Percentiles rank a stretch among this genome's conserved stretches.
phyloP scores from a whole-genome alignment of 2,797 vertebrate genomes.

The Apodemus agrarius region DNA sequence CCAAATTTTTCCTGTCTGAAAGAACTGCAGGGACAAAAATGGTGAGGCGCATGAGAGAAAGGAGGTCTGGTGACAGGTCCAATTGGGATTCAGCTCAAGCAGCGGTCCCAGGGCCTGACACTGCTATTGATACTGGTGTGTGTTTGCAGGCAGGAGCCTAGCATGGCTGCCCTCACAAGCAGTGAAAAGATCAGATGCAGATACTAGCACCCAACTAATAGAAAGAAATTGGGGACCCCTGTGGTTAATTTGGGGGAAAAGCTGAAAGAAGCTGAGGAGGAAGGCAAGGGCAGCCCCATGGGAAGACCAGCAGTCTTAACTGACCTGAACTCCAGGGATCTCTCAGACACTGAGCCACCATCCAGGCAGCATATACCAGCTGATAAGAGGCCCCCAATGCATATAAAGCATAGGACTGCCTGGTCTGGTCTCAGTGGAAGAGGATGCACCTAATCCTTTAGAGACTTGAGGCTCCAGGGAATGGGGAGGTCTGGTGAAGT shows the following conservation, averaged over 20 bases:
- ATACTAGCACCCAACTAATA: not conserved
- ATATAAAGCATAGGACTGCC: not conserved
- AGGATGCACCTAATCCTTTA: not conserved
- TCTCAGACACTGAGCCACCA: not conserved
- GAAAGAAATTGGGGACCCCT: not conserved
- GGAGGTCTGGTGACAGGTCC: not conserved
- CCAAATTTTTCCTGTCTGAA: no score
- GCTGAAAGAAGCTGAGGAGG: not conserved
- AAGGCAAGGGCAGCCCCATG: accelerated
- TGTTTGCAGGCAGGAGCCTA: not conserved
- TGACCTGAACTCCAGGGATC: not conserved
- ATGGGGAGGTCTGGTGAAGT: not conserved
- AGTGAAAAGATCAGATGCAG: not conserved
- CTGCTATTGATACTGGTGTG: not conserved
- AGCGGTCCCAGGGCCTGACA: not conserved
- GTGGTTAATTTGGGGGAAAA: not conserved
- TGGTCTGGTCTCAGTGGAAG: not conserved
- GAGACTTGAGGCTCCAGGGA: not conserved
- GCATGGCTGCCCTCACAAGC: not conserved
- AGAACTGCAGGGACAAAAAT: no score
- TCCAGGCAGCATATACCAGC: not conserved
- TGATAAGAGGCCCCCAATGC: not conserved
- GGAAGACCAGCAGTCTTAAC: not conserved
- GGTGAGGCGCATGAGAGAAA: not conserved
- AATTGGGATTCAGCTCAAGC: not conserved